Base-by-base conservation (phyloP, 2,797 vertebrate species). In the Zalophus californianus region DNA sequence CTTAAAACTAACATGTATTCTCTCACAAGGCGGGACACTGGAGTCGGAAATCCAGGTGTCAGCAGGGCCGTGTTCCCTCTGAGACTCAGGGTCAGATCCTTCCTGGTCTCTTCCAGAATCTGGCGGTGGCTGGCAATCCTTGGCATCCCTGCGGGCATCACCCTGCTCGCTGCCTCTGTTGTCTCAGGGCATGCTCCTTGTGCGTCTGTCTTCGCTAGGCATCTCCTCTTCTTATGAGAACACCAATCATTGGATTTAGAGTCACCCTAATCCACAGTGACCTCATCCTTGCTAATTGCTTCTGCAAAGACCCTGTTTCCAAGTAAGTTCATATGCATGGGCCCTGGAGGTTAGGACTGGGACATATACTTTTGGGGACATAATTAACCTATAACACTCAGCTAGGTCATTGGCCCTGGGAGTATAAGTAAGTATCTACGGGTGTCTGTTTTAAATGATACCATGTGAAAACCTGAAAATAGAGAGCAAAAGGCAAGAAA, bases 31-130 rank as follows among this genome's bases (percentile, higher is more conserved):
- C 15, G 7, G 3, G 50, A n/a, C 16, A 5, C 77, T 0, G 32
- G 18, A n/a, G 32, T 66, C 3, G 1, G n/a, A 25, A 54, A 10
- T 79, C 20, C 29, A 18, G 32, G 64, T 8, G 14, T 66, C 7
- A 1, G 7, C n/a, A 18, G 25, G 25, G 35, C 25, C 0, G 1
- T 0, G 5, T 18, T 62, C 56, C 9, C 16, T 78, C 56, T 2
- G 25, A 44, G 38, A 44, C 38, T 44, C 62, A 27, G 62, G 62
- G 13, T 9, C 15, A 1, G 14, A 18, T 4, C 32, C 48, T 35
- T 44, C 80, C 58, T 13, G 20, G 56, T 21, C 8, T 18, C 2
- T 11, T 35, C 21, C 62, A 18, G 44, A n/a, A 35, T 16, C 32
- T 15, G 83, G 50, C 0, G 14, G 64, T 35, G 5, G 32, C 44